phyloP scores from a whole-genome alignment of 1,140 invertebrate genomes.

The Chrysomallon squamiferum region DNA sequence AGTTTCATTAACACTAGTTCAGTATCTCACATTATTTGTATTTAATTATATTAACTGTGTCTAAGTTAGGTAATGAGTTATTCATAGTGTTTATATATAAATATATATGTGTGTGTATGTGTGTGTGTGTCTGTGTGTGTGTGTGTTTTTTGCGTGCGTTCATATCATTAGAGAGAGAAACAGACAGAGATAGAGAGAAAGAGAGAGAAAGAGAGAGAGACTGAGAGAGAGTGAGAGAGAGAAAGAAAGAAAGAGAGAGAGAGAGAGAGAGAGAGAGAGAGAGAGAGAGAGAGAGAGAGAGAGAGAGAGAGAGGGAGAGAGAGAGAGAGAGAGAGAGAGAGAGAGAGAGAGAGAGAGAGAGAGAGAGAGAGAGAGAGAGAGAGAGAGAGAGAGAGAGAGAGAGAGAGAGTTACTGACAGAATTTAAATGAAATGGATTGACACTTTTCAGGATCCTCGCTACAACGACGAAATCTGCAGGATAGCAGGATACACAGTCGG shows the following conservation, averaged over 20 bases:
- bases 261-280: conserved; percentile 4
- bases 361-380: not conserved
- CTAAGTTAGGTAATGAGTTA: too few species aligned
- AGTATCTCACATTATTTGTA: too few species aligned
- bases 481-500: conserved; percentile 90
- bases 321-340: conserved; percentile 4
- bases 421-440: not conserved
- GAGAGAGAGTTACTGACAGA: not conserved
- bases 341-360: not conserved
- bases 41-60: too few species aligned
- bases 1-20: too few species aligned
- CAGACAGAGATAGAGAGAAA: not conserved
- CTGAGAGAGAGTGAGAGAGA: not conserved
- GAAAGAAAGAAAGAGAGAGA: not conserved
- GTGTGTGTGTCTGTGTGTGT: too few species aligned
- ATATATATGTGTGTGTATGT: too few species aligned
- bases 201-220: not conserved
- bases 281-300: conserved; percentile 7
- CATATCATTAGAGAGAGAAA: too few species aligned
- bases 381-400: conserved; percentile 1
- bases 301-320: conserved; percentile 1
- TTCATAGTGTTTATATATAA: too few species aligned
- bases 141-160: too few species aligned
- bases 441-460: conserved; percentile 65
- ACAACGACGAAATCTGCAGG: conserved; percentile 89